Base-by-base conservation (phyloP, 2,888 invertebrate species). In the Ophion slaviceki region DNA sequence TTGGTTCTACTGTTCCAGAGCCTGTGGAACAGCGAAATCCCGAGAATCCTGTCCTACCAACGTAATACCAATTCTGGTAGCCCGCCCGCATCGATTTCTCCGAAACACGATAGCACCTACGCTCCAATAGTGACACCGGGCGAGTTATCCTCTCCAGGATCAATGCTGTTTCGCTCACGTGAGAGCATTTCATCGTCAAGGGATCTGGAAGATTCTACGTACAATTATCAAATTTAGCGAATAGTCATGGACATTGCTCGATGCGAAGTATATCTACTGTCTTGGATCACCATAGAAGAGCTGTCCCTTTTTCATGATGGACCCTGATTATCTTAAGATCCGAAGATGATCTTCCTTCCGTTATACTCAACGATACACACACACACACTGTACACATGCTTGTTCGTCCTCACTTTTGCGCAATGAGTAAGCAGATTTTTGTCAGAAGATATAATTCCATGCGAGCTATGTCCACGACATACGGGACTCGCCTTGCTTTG, bases 341-440 rank as follows among this genome's bases (percentile, higher is more conserved):
- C 62, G 0, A 62, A 62, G 40, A 40, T 64, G 57, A 78, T 71
- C 36, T 64, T 70, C 32, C 36, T 20, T 47, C 53, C 17, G 11
- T 61, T 57, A 59, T 32, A 28, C 66, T 32, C 28, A 47, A 71
- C 62, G 78, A 66, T 75, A 82, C 66, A 72, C 88, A 83, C 66
- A 72, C 88, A 83, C 85, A 14, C 24, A 17, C 28, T 53, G 20
- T 5, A 32, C 32, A 28, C 57, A 40, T 61, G 47, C 11, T 36
- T 62, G 59, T 32, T 80, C 47, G 62, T 83, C 45, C 62, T 74
- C 74, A 68, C 64, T 80, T 83, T 80, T 80, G 66, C 79, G 88
- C 89, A 87, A 88, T 92, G 92, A 92, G 92, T 90, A 88, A 86
- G 91, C 91, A 88, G 91, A 91, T 90, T 87, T 87, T 80, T 53